These are phyloP conservation scores for Desoria tigrina DNA, from an alignment of 2,888 invertebrate genomes.

Conservation along the genomic window DNA sequence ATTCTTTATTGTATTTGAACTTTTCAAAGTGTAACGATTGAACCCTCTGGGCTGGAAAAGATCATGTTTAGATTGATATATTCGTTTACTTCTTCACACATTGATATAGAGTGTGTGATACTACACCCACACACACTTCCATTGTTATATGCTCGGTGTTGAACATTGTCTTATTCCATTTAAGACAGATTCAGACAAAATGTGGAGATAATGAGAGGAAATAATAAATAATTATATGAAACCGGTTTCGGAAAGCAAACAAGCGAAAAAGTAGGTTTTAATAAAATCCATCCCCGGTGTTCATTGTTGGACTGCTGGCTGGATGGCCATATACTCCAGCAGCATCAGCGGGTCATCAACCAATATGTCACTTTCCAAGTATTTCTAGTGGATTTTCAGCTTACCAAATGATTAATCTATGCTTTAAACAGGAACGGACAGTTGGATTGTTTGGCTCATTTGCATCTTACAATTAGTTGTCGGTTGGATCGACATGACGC, in stretches of 20 bases:
- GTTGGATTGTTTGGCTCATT: too few relatives aligned
- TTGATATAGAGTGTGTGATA: not conserved
- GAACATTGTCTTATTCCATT: too few relatives aligned
- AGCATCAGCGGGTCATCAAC: not conserved
- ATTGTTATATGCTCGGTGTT: too few relatives aligned
- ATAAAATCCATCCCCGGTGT: not conserved
- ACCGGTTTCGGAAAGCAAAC: constrained; percentile 5
- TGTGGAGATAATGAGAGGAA: constrained; percentile 9
- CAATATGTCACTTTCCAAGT: not conserved
- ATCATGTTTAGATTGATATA: not conserved
- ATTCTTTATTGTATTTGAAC: too few relatives aligned
- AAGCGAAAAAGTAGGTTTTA: not conserved
- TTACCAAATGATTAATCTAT: too few relatives aligned
- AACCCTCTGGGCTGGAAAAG: too few relatives aligned
- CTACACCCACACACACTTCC: too few relatives aligned
- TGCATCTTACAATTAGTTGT: not conserved
- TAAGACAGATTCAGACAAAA: not conserved
- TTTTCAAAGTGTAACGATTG: too few relatives aligned
- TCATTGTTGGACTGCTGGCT: not conserved
- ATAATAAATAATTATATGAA: not conserved
- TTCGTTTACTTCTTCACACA: not conserved
- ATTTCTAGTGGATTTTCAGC: not conserved
- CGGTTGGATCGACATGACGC: not conserved
- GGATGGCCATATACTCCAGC: not conserved
- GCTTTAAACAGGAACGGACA: too few relatives aligned